Base-by-base conservation (phyloP, 1,140 invertebrate genomes). In the Papilio dardanus region DNA sequence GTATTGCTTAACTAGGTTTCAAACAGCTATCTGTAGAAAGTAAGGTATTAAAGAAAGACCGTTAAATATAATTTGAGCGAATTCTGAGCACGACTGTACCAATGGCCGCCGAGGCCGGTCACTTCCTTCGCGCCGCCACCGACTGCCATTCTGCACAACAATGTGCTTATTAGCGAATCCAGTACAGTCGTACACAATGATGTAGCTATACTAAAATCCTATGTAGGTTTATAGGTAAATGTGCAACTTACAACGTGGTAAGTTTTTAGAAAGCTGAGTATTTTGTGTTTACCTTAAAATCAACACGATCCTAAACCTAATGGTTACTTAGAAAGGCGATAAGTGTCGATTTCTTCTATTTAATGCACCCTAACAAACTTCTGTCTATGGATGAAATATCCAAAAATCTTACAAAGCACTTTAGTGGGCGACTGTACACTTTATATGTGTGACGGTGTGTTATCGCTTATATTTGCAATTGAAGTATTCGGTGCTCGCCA, bases 51-150 rank as follows among this genome's bases (percentile, higher is more conserved):
- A 77, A 68, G 50, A 77, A 76, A 50, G 58, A 50, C 75, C 74
- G 50, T 75, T 67, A 74, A 28, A 68, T 28, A 79, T 76, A 67
- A 74, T 77, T 77, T 78, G 71, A 67, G 66, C 79, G 76, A 80
- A 89, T 86, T 90, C 87, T 79, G 28, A 24, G 74, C 86, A 88
- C 88, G 88, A 82, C 68, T 83, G 75, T 85, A 88, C 83, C 80
- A 88, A 91, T 85, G 84, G 83, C 78, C 74, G 28, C 58, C 87
- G 88, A 91, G 89, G 86, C 84, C 89, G 79, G 80, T 86, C 81
- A 86, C 88, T 88, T 88, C 89, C 85, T 85, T 73, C 79, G 68
- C 75, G 79, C 77, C 77, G 75, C 50, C 62, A 73, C 66, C 54
- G 74, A 76, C 74, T 65, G 77, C 74, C 75, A 66, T 78, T 79